Evolutionary conservation across 2,888 invertebrate genomes (phyloP).

Genomic region (Drosophila nr. fundita): DNA sequence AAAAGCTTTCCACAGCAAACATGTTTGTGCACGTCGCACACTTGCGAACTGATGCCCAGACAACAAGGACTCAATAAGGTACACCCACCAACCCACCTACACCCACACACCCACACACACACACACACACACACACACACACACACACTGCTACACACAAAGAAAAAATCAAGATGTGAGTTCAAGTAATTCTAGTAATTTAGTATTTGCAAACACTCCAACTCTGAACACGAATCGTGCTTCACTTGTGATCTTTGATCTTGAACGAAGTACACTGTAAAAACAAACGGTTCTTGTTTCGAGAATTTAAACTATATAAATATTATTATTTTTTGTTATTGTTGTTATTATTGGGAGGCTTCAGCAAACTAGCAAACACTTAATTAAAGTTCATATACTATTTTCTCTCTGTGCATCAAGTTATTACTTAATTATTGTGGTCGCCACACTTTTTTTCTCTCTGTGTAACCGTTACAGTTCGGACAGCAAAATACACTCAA

Average conservation of each 20-base stretch:
- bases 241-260: background rate
- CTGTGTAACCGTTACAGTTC: constrained; percentile 14
- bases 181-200: background rate
- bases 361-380: background rate
- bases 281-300: background rate
- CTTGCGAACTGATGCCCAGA: constrained; percentile 39
- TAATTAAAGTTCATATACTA: background rate
- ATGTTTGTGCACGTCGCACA: constrained; percentile 67
- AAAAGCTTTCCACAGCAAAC: constrained; percentile 49
- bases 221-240: background rate
- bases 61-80: constrained; percentile 26
- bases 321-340: background rate
- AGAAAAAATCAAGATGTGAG: background rate
- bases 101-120: background rate
- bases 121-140: background rate
- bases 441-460: background rate
- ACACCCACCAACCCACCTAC: too few species aligned
- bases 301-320: background rate
- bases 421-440: background rate
- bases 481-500: constrained; percentile 55
- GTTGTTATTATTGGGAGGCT: background rate
- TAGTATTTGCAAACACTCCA: background rate
- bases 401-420: background rate
- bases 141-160: constrained; percentile 1
- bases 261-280: background rate